Evolutionary conservation across 2,888 invertebrate species (phyloP).

Genomic region (Lymantria dispar): DNA sequence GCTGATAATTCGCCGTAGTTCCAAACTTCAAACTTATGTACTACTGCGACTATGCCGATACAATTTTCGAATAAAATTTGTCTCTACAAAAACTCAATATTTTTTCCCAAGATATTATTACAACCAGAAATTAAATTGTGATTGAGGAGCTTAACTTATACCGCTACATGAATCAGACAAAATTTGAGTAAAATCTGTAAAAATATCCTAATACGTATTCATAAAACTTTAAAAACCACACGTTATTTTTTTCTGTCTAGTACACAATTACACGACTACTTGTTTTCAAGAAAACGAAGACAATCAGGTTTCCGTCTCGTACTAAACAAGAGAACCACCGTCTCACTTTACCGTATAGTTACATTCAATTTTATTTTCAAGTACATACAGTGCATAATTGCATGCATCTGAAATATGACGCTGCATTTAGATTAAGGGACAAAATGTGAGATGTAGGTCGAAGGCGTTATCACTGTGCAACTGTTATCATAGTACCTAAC

Average conservation of each 20-base stretch:
- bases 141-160: too few relatives aligned
- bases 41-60: too few relatives aligned
- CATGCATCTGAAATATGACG: conserved; percentile 10
- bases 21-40: too few relatives aligned
- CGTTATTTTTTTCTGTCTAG: conserved; percentile 1
- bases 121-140: too few relatives aligned
- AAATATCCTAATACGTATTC: too few relatives aligned
- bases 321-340: conserved; percentile 15
- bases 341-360: conserved; percentile 2
- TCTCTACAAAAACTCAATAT: too few relatives aligned
- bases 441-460: conserved; percentile 57
- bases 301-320: conserved; percentile 28
- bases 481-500: conserved; percentile 57
- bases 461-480: conserved; percentile 45
- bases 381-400: conserved; percentile 24
- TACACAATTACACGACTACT: conserved; percentile 11
- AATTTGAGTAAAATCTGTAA: too few relatives aligned
- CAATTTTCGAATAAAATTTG: too few relatives aligned
- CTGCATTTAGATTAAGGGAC: conserved; percentile 59
- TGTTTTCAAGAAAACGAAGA: conserved; percentile 24
- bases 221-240: too few relatives aligned
- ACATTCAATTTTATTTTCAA: conserved; percentile 21
- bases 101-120: too few relatives aligned
- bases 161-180: too few relatives aligned
- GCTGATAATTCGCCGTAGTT: too few relatives aligned